Conservation (phyloP, 2,113 vertebrate genomes). For the Meles meles region DNA sequence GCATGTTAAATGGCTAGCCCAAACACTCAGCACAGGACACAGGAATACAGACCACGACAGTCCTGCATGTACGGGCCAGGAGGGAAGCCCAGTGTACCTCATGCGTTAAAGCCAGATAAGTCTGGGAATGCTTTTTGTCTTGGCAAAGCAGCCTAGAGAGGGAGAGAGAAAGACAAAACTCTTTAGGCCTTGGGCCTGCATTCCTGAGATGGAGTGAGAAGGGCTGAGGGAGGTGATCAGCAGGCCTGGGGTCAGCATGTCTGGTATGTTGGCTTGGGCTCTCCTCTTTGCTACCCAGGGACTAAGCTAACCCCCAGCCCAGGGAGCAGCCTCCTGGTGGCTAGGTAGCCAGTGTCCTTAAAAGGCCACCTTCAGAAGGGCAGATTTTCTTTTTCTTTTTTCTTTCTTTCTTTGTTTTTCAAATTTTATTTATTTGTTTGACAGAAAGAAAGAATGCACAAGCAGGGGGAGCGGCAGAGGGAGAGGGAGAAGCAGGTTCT, state of each 20-base stretch:
- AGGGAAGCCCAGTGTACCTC: background rate
- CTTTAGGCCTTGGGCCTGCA: background rate
- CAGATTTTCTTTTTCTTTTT: background rate
- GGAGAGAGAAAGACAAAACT: background rate
- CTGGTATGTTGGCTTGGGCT: background rate
- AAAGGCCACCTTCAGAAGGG: background rate
- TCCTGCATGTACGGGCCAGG: background rate
- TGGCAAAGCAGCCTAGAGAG: background rate
- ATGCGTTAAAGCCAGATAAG: background rate
- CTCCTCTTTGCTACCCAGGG: background rate
- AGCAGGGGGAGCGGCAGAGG: too few relatives aligned
- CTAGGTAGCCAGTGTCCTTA: background rate
- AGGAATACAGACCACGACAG: rapidly evolving
- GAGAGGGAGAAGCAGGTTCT: too few relatives aligned
- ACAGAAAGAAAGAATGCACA: too few relatives aligned
- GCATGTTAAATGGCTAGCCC: rapidly evolving
- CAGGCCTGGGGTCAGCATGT: background rate
- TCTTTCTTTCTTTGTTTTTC: too few relatives aligned
- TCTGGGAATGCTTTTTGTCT: background rate
- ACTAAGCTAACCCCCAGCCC: background rate
- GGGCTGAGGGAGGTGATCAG: background rate
- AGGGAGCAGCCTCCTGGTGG: background rate
- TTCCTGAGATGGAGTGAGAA: background rate
- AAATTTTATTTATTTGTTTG: too few relatives aligned
- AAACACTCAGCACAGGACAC: background rate